A percentile compares a stretch with the other conserved stretches of the same genome.
phyloP scores from a whole-genome alignment of 2,113 vertebrate genomes.

The Ochotona princeps region DNA sequence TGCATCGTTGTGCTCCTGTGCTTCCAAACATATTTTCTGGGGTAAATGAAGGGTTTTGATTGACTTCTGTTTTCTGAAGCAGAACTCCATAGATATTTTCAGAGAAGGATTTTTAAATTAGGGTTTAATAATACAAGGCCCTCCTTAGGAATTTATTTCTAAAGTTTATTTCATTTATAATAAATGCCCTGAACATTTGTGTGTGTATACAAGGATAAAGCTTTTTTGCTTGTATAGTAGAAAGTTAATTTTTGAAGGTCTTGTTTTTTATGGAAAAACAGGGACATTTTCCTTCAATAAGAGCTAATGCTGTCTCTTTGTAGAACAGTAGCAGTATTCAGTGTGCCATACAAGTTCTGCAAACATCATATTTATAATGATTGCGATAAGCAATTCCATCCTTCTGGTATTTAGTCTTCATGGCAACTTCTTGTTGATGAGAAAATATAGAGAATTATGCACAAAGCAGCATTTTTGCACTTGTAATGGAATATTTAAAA shows the following conservation, averaged over 20 bases:
- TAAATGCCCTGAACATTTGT: slow-evolving; percentile 67
- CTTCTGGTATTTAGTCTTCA: slow-evolving; percentile 77
- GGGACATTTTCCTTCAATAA: slow-evolving; percentile 79
- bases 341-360: slow-evolving; percentile 73
- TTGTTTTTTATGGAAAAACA: slow-evolving; percentile 82
- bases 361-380: slow-evolving; percentile 81
- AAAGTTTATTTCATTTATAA: slow-evolving; percentile 73
- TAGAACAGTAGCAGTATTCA: slow-evolving; percentile 68
- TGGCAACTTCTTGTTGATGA: slow-evolving; percentile 82
- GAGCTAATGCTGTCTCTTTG: slow-evolving; percentile 83
- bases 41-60: slow-evolving; percentile 69
- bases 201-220: slow-evolving; percentile 60
- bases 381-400: slow-evolving; percentile 81
- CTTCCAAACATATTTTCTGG: slow-evolving; percentile 63
- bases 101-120: slow-evolving; percentile 72
- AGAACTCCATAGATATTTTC: slow-evolving; percentile 73
- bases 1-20: slow-evolving; percentile 33
- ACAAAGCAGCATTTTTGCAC: slow-evolving; percentile 76
- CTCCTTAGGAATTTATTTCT: slow-evolving; percentile 78
- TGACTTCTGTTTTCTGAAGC: slow-evolving; percentile 46
- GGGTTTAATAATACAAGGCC: slow-evolving; percentile 61
- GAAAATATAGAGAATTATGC: slow-evolving; percentile 82
- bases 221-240: slow-evolving; percentile 71
- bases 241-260: slow-evolving; percentile 83
- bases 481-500: slow-evolving; percentile 81